These are phyloP conservation scores for Scophthalmus maximus DNA, from an alignment of 2,113 vertebrate species.

Conservation along the genomic window DNA sequence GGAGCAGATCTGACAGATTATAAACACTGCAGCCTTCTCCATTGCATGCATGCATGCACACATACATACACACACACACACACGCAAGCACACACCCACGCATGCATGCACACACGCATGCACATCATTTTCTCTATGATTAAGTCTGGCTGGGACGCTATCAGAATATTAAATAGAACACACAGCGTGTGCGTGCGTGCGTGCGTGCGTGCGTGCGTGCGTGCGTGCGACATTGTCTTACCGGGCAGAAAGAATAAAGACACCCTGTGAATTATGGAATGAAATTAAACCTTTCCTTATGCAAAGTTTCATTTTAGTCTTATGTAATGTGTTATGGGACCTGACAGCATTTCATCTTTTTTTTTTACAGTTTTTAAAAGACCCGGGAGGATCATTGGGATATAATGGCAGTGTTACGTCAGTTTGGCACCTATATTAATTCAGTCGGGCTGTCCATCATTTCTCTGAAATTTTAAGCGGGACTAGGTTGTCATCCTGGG, in stretches of 20 bases:
- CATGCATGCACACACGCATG: neutral
- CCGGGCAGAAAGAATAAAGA: neutral
- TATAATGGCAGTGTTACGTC: too few species aligned
- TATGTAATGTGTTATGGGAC: slow-evolving; percentile 6
- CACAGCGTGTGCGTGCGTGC: neutral
- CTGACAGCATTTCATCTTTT: slow-evolving; percentile 3
- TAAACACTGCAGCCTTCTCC: slow-evolving; percentile 47
- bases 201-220: neutral
- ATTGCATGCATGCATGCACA: neutral
- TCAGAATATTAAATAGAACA: slow-evolving; percentile 41
- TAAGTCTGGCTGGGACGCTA: slow-evolving; percentile 40
- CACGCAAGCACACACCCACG: neutral
- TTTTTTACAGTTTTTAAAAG: slow-evolving; percentile 17
- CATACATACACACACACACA: neutral
- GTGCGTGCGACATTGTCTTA: neutral
- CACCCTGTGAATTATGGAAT: slow-evolving; percentile 16
- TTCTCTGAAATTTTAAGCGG: slow-evolving; percentile 12
- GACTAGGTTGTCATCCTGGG: neutral
- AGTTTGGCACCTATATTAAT: too few species aligned
- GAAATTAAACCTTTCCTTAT: slow-evolving; percentile 15
- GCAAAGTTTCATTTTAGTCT: neutral
- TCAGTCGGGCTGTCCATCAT: slow-evolving; percentile 25
- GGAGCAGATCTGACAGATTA: slow-evolving; percentile 54
- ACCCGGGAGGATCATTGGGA: slow-evolving; percentile 11
- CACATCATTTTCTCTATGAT: slow-evolving; percentile 27